These are phyloP conservation scores for Drosophila varians DNA, from an alignment of 1,140 invertebrate genomes.

Conservation along the genomic window DNA sequence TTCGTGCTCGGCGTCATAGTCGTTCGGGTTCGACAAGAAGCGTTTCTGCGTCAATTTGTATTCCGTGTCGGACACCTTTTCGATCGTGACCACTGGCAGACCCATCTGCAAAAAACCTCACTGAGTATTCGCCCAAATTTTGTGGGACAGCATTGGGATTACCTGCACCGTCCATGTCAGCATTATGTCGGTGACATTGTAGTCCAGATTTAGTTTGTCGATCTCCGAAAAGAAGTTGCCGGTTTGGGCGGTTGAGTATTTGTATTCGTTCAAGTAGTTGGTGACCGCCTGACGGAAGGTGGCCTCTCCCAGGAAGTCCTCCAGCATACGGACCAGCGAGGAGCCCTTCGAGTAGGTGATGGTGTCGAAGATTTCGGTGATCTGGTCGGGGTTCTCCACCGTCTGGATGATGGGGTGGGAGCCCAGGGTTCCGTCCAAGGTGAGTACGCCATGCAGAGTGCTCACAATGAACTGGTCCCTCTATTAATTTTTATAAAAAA, in stretches of 20 bases:
- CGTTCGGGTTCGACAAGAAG: constrained; percentile 88
- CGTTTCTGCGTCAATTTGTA: constrained; percentile 89
- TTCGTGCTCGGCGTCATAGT: constrained; percentile 83
- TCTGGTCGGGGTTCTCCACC: constrained; percentile 94
- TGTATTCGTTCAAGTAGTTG: constrained; percentile 89
- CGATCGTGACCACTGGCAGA: constrained; percentile 91
- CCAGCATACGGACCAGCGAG: constrained; percentile 95
- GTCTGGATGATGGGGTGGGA: constrained; percentile 94
- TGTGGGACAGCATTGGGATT: neutral
- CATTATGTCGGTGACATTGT: constrained; percentile 89
- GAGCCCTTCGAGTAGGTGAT: constrained; percentile 98
- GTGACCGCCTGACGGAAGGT: constrained; percentile 90
- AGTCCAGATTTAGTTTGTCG: constrained; percentile 81
- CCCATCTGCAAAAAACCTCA: constrained; percentile 89
- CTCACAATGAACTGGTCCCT: constrained; percentile 90
- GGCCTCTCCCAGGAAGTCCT: constrained; percentile 91
- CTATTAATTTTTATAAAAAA: constrained; percentile 19
- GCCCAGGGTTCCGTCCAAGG: constrained; percentile 91
- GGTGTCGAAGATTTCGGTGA: constrained; percentile 95
- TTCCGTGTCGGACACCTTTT: constrained; percentile 83
- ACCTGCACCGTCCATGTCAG: constrained; percentile 92
- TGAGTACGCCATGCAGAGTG: constrained; percentile 90
- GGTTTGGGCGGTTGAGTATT: constrained; percentile 91
- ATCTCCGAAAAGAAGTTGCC: constrained; percentile 90
- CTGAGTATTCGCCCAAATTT: constrained; percentile 14